Evolutionary conservation across 2,888 invertebrate genomes (phyloP).

Genomic region (Pristionchus entomophagus): DNA sequence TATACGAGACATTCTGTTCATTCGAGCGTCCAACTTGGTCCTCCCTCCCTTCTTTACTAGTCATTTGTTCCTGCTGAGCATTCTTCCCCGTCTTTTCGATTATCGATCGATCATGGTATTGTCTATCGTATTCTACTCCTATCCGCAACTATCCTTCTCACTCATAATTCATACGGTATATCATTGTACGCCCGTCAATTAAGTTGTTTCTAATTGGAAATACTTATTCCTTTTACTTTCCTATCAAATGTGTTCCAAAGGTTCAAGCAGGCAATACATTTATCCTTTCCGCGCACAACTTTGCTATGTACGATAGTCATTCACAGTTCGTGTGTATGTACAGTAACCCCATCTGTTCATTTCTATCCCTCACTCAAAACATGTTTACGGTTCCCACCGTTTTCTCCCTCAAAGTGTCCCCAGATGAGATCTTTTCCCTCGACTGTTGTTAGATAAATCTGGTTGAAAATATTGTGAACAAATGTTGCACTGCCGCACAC

Average conservation of each 20-base stretch:
- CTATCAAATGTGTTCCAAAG: constrained; percentile 3
- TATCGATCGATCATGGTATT: neutral
- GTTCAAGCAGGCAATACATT: neutral
- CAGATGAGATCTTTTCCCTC: neutral
- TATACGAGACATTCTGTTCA: neutral
- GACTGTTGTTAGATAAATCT: constrained; percentile 6
- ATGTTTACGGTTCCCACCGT: neutral
- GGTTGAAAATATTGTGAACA: too few relatives aligned
- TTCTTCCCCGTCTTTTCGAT: neutral
- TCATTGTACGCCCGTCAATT: neutral
- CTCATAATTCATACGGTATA: neutral
- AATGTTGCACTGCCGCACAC: too few relatives aligned
- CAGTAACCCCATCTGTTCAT: neutral
- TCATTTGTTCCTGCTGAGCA: neutral
- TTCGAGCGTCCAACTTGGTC: too few relatives aligned
- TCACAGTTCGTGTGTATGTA: neutral
- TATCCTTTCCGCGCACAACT: neutral
- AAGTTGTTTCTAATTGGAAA: neutral
- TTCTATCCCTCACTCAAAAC: neutral
- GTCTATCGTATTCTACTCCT: neutral
- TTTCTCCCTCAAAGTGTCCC: neutral
- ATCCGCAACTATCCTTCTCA: neutral
- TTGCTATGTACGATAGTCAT: neutral
- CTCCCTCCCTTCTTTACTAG: neutral
- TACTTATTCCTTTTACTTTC: neutral